These are phyloP conservation scores for Synanceia verrucosa DNA, from an alignment of 2,797 vertebrate genomes.

Conservation along the genomic window DNA sequence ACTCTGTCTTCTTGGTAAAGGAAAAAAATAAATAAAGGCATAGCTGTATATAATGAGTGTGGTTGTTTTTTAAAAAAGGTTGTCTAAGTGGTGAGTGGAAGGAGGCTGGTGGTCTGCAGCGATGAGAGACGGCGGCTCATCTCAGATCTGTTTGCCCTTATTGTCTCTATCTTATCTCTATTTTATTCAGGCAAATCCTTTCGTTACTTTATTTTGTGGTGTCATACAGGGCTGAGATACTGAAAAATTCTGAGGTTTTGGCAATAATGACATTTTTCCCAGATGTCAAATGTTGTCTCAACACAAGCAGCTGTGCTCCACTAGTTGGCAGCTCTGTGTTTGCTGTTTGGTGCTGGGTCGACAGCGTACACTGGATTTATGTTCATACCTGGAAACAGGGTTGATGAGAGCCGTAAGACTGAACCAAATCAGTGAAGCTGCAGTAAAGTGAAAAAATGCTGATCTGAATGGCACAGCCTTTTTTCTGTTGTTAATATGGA, in stretches of 20 bases:
- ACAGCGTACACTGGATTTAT: neutral
- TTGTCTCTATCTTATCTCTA: neutral
- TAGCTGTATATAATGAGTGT: neutral
- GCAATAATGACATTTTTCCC: neutral
- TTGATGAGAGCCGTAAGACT: neutral
- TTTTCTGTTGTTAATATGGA: neutral
- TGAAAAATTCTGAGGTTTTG: neutral
- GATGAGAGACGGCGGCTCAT: neutral
- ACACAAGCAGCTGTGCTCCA: neutral
- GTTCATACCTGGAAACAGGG: accelerated
- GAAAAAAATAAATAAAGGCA: neutral
- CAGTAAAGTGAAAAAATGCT: neutral
- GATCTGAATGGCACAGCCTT: neutral
- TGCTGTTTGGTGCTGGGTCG: neutral
- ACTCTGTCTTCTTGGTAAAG: neutral
- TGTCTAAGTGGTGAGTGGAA: neutral
- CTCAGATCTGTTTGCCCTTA: conserved; percentile 7
- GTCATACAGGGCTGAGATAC: neutral
- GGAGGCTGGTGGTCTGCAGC: conserved; percentile 10
- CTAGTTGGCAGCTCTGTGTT: neutral
- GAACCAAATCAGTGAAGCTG: neutral
- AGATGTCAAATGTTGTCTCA: neutral
- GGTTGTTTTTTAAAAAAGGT: neutral
- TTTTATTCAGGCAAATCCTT: neutral
- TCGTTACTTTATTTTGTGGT: neutral